Evolutionary conservation across 2,888 invertebrate genomes (phyloP).

Genomic region (Campoletis raptor): DNA sequence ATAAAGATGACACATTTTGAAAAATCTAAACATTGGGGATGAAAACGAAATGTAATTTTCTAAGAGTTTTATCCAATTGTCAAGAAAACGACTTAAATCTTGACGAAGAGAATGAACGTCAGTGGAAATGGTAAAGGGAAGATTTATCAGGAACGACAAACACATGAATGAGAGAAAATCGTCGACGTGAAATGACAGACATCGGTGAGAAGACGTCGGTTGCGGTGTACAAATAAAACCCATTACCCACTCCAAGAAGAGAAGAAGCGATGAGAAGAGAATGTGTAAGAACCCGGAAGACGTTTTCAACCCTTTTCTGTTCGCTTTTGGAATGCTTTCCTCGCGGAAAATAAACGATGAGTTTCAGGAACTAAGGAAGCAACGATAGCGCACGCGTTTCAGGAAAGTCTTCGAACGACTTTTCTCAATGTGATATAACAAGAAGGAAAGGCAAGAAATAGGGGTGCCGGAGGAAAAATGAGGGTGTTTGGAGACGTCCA

Average conservation of each 20-base stretch:
- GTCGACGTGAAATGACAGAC: slow-evolving; percentile 70
- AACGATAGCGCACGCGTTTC: slow-evolving; percentile 43
- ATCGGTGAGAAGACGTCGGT: slow-evolving; percentile 72
- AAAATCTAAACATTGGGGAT: not conserved
- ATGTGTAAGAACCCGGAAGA: slow-evolving; percentile 60
- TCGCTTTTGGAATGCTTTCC: slow-evolving; percentile 21
- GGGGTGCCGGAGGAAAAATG: slow-evolving; percentile 76
- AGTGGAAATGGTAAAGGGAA: not conserved
- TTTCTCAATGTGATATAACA: slow-evolving; percentile 74
- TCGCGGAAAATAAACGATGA: slow-evolving; percentile 51
- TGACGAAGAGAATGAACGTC: not conserved
- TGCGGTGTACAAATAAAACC: slow-evolving; percentile 83
- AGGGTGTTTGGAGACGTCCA: slow-evolving; percentile 79
- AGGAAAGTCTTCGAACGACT: slow-evolving; percentile 72
- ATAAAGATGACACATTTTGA: not conserved
- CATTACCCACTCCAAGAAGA: slow-evolving; percentile 81
- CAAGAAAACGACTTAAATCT: not conserved
- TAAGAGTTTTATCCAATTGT: not conserved
- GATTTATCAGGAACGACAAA: slow-evolving; percentile 34
- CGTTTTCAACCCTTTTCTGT: slow-evolving; percentile 68
- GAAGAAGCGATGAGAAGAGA: slow-evolving; percentile 42
- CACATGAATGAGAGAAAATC: slow-evolving; percentile 37
- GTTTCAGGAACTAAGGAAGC: slow-evolving; percentile 26
- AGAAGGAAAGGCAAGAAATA: slow-evolving; percentile 56
- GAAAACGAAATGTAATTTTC: not conserved